Conservation (phyloP, 2,113 vertebrate genomes). For the Apus apus region DNA sequence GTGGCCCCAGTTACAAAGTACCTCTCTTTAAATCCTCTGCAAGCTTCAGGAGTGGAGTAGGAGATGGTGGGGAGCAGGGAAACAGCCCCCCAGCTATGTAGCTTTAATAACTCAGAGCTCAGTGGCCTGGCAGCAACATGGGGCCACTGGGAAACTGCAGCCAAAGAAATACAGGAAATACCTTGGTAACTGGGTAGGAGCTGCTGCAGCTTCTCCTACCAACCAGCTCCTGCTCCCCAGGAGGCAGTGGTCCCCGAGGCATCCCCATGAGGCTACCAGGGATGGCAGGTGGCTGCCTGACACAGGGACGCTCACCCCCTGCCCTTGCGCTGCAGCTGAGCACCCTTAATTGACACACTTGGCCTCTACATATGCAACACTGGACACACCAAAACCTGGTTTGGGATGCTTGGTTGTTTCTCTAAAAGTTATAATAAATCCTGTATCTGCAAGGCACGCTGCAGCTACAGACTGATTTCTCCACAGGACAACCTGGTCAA, state of each 20-base stretch:
- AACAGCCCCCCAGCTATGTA: fast-evolving
- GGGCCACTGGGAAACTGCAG: fast-evolving
- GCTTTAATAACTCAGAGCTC: neutral
- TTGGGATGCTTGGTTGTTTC: neutral
- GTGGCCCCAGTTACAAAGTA: neutral
- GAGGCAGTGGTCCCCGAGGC: fast-evolving
- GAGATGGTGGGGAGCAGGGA: neutral
- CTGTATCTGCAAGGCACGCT: neutral
- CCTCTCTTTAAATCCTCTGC: neutral
- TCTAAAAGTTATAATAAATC: neutral
- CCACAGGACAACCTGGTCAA: neutral
- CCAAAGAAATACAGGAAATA: neutral
- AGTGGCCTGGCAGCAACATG: neutral
- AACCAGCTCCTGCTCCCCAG: neutral
- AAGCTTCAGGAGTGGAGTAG: neutral
- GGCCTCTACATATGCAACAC: neutral
- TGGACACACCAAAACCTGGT: neutral
- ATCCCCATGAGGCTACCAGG: neutral
- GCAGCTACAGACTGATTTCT: neutral
- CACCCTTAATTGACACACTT: neutral
- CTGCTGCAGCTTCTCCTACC: neutral
- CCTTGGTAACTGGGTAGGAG: neutral
- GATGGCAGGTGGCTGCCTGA: neutral
- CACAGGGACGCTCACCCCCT: neutral
- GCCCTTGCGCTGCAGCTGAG: neutral